Evolutionary conservation across 2,797 vertebrate genomes (phyloP).

Genomic region (Mormyrops boulengeri): DNA sequence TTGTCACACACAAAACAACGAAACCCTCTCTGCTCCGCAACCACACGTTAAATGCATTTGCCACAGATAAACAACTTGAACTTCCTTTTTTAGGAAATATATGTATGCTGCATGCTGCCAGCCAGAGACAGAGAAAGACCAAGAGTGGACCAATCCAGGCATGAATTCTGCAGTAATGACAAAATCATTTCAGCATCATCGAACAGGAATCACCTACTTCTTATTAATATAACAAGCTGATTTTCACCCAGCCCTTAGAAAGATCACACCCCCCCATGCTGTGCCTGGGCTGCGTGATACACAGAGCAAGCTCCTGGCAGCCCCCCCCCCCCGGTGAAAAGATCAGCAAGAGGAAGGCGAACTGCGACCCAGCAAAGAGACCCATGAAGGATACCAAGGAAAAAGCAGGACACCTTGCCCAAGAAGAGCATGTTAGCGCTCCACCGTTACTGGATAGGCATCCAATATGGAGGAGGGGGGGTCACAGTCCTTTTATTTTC

Average conservation of each 20-base stretch:
- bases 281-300: not conserved
- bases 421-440: not conserved
- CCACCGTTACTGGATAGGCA: not conserved
- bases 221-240: not conserved
- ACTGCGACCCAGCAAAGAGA: not conserved
- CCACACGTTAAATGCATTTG: constrained; percentile 13
- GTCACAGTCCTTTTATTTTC: not conserved
- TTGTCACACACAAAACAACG: not conserved
- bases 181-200: not conserved
- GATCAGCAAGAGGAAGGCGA: not conserved
- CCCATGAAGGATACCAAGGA: not conserved
- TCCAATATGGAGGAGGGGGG: not conserved
- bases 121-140: not conserved
- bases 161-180: not conserved
- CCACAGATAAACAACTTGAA: constrained; percentile 24
- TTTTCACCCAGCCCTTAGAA: not conserved
- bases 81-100: not conserved
- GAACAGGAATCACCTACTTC: not conserved
- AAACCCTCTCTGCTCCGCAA: not conserved
- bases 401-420: not conserved
- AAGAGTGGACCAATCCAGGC: not conserved
- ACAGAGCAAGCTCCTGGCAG: not conserved
- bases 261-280: not conserved
- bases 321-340: not conserved
- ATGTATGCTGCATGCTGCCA: not conserved